phyloP scores from a whole-genome alignment of 2,797 vertebrate species.

The Syngnathus rostellatus region DNA sequence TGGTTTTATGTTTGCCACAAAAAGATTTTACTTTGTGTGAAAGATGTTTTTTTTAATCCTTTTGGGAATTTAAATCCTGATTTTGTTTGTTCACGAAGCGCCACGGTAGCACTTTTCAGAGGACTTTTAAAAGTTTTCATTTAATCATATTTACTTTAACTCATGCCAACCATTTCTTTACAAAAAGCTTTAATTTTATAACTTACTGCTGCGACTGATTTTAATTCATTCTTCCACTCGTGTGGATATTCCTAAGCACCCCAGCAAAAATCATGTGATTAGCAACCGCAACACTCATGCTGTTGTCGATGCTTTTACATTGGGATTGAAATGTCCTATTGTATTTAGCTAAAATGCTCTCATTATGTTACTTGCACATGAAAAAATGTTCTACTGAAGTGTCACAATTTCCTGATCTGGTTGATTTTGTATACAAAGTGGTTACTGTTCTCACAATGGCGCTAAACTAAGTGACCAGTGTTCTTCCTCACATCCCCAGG shows the following conservation, averaged over 20 bases:
- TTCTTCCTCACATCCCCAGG: constrained; percentile 40
- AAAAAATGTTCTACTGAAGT: not conserved
- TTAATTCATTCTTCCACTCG: constrained; percentile 3
- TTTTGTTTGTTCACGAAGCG: constrained; percentile 4
- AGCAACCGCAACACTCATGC: not conserved
- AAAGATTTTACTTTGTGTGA: not conserved
- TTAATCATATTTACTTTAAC: constrained; percentile 3
- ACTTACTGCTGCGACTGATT: constrained; percentile 41
- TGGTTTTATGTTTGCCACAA: not conserved
- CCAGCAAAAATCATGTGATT: not conserved
- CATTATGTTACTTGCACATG: not conserved
- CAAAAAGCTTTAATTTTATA: constrained; percentile 50
- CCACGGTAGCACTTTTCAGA: constrained; percentile 57
- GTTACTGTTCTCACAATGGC: constrained; percentile 23
- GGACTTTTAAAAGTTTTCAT: constrained; percentile 15
- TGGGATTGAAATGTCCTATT: not conserved
- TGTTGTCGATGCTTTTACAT: not conserved
- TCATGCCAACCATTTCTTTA: constrained; percentile 11
- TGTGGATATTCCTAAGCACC: not conserved
- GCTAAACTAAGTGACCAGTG: constrained; percentile 16
- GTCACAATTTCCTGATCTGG: not conserved
- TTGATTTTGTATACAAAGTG: constrained; percentile 30
- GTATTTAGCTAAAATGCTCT: not conserved
- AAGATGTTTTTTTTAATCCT: not conserved
- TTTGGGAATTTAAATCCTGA: not conserved